Evolutionary conservation across 2,888 invertebrate genomes (phyloP).

Genomic region (Chaetoderma sp.): DNA sequence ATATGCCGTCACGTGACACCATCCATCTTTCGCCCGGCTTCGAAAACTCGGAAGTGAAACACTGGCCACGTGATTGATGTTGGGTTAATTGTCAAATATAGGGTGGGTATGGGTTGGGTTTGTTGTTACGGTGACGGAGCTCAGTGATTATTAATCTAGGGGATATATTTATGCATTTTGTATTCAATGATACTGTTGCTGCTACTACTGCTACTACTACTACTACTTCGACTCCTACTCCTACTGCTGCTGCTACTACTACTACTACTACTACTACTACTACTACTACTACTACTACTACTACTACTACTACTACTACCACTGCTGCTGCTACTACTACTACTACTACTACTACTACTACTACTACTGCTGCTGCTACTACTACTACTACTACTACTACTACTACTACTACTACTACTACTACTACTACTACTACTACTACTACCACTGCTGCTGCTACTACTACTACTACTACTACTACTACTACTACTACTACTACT

Average conservation of each 20-base stretch:
- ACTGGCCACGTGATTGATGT: too few relatives aligned
- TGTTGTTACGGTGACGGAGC: too few relatives aligned
- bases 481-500: not conserved
- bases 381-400: conserved; percentile 22
- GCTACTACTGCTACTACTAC: not conserved
- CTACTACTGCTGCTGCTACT: conserved; percentile 21
- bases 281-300: conserved; percentile 31
- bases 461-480: conserved; percentile 1
- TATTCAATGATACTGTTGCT: not conserved
- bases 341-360: conserved; percentile 27
- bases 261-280: conserved; percentile 31
- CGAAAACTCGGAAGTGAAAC: too few relatives aligned
- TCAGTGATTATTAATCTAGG: too few relatives aligned
- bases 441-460: conserved; percentile 10
- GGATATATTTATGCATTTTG: too few relatives aligned
- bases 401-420: conserved; percentile 27
- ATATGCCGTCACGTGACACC: too few relatives aligned
- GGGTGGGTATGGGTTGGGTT: too few relatives aligned
- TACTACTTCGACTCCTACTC: too few relatives aligned
- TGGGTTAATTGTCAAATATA: too few relatives aligned
- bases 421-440: conserved; percentile 26
- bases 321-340: conserved; percentile 18
- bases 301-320: conserved; percentile 27
- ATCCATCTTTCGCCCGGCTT: too few relatives aligned
- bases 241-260: conserved; percentile 21